Percentiles rank a stretch among this genome's conserved stretches.
phyloP scores from a whole-genome alignment of 2,113 vertebrate genomes.

The Mastomys coucha region DNA sequence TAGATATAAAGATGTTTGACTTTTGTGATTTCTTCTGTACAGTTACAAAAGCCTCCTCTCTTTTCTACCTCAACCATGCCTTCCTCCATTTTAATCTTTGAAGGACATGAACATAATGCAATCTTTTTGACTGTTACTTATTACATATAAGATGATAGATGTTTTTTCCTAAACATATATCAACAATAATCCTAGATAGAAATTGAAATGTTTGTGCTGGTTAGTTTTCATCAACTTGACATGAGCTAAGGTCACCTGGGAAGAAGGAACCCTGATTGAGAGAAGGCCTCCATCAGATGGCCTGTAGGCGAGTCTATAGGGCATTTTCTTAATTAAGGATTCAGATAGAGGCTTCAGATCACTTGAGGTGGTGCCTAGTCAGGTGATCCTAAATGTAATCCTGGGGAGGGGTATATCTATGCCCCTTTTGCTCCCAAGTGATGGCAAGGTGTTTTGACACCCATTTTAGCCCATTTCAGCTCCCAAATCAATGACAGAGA shows the following conservation, averaged over 20 bases:
- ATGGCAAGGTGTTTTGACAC: no score
- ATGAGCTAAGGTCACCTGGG: background rate
- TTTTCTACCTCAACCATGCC: background rate
- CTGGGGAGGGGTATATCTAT: no score
- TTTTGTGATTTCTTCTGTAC: background rate
- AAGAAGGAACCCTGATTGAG: background rate
- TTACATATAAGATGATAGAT: background rate
- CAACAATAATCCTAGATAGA: conserved; percentile 1
- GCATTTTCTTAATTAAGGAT: background rate
- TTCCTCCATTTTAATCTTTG: background rate
- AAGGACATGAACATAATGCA: background rate
- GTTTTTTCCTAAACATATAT: background rate
- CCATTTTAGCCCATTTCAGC: no score
- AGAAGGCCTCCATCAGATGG: background rate
- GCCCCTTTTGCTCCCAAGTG: no score
- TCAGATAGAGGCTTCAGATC: background rate
- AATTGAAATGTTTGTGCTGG: conserved; percentile 26
- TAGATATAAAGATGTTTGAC: background rate
- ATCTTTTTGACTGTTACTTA: conserved; percentile 9
- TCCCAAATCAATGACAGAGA: no score
- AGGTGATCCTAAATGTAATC: background rate
- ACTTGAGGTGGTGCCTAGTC: background rate
- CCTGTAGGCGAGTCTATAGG: background rate
- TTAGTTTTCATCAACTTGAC: background rate
- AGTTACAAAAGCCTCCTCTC: background rate